phyloP scores from a whole-genome alignment of 2,113 vertebrate species.

The Seriola dumerili region DNA sequence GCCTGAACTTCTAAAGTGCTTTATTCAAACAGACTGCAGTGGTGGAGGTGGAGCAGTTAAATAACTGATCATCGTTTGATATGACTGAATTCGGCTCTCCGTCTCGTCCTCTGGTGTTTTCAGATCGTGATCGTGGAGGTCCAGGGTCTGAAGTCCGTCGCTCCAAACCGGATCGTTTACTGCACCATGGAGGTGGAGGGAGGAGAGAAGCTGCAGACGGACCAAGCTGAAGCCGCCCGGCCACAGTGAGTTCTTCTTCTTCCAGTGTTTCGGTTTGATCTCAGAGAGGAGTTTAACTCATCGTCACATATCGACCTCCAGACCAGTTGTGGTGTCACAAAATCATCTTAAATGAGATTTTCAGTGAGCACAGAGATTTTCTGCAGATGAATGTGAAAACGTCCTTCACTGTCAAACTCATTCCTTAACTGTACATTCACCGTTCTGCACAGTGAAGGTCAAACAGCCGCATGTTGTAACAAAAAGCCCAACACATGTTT shows the following conservation, averaged over 20 bases:
- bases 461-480: neutral
- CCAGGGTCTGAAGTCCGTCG: constrained; percentile 93
- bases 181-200: constrained; percentile 99
- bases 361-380: no score
- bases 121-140: constrained; percentile 98
- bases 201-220: constrained; percentile 97
- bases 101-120: constrained; percentile 15
- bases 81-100: neutral
- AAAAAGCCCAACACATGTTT: neutral
- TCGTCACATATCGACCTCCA: no score
- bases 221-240: constrained; percentile 97
- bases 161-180: constrained; percentile 96
- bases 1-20: no score
- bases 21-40: no score
- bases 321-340: neutral
- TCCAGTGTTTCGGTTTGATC: neutral
- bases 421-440: neutral
- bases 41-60: no score
- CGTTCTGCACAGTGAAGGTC: neutral
- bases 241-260: constrained; percentile 90
- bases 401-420: neutral
- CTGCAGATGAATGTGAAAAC: neutral
- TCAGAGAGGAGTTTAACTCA: no score
- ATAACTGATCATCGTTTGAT: no score
- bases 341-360: no score